Evolutionary conservation across 2,797 vertebrate species (phyloP).

Genomic region (Nannoperca australis): DNA sequence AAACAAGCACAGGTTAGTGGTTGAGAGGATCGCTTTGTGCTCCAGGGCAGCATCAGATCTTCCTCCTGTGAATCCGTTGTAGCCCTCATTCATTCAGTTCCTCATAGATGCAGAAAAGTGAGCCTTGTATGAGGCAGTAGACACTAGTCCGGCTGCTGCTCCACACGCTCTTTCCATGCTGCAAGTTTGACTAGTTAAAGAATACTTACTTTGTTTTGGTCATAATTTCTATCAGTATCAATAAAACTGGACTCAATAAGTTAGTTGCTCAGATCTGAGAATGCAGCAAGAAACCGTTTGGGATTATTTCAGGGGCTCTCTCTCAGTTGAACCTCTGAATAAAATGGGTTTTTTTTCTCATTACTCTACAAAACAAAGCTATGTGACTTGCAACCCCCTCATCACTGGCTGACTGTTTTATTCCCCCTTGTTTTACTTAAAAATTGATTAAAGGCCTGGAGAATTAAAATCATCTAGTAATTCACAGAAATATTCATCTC

Average conservation of each 20-base stretch:
- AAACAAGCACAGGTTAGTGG: neutral
- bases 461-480: neutral
- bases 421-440: no score
- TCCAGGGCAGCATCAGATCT: conserved; percentile 10
- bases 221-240: neutral
- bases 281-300: neutral
- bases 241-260: neutral
- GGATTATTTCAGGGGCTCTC: conserved; percentile 2
- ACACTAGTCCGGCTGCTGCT: conserved; percentile 1
- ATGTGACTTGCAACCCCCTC: neutral
- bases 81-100: conserved; percentile 39
- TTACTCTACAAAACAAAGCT: neutral
- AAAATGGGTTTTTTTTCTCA: neutral
- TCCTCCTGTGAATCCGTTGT: conserved; percentile 30
- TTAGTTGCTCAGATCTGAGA: neutral
- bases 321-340: neutral
- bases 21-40: conserved; percentile 2
- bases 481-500: neutral
- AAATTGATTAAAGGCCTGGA: neutral
- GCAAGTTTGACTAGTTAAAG: neutral
- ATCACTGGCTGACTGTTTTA: neutral
- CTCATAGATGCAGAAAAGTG: neutral
- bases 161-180: neutral
- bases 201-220: neutral
- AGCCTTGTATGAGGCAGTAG: neutral